These are phyloP conservation scores for Palaemon carinicauda DNA, from an alignment of 1,140 invertebrate genomes.

Conservation along the genomic window DNA sequence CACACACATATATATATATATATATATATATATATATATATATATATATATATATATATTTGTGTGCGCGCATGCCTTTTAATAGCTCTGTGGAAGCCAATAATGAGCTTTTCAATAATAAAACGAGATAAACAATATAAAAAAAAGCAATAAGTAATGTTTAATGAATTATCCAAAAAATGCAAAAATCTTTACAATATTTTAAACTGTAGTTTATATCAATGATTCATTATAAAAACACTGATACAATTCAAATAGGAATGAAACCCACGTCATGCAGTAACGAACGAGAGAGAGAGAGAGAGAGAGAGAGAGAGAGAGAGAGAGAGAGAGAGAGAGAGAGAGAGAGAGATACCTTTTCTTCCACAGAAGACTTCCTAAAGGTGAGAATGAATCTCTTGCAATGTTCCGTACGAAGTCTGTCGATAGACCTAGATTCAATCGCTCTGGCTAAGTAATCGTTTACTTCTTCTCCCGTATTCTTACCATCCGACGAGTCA, in stretches of 20 bases:
- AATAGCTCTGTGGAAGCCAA: not conserved
- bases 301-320: conserved; percentile 10
- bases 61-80: not conserved
- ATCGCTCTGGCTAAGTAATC: conserved; percentile 93
- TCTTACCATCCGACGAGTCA: conserved; percentile 64
- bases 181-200: no score
- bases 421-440: conserved; percentile 91
- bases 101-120: no score
- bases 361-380: conserved; percentile 78
- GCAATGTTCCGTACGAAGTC: conserved; percentile 84
- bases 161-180: no score
- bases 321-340: not conserved
- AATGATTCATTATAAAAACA: no score
- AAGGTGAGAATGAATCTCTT: conserved; percentile 83
- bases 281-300: no score
- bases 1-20: not conserved
- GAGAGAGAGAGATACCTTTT: conserved; percentile 68
- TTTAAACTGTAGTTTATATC: no score
- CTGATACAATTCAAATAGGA: no score
- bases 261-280: no score
- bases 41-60: not conserved
- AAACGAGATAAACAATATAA: no score
- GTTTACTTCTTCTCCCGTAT: conserved; percentile 91
- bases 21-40: not conserved
- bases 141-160: no score